Evolutionary conservation across 2,888 invertebrate genomes (phyloP).

Genomic region (Empis livida): DNA sequence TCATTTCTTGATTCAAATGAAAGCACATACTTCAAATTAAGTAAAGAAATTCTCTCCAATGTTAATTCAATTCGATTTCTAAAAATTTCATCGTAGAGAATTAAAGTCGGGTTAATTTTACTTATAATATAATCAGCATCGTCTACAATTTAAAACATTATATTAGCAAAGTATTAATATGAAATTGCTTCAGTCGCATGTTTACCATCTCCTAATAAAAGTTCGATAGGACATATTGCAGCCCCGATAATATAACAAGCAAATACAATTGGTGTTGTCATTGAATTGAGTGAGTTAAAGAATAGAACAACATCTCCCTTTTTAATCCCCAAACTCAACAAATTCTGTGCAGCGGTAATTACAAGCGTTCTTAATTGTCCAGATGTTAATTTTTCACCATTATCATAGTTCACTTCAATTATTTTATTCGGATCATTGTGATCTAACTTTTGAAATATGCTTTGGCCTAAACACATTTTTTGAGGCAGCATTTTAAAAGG

Average conservation of each 20-base stretch:
- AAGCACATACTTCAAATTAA: constrained; percentile 1
- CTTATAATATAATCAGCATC: background rate
- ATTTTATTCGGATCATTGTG: background rate
- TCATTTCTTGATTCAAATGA: constrained; percentile 1
- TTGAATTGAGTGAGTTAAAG: background rate
- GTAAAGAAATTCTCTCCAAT: background rate
- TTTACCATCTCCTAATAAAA: constrained; percentile 2
- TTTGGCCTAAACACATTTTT: constrained; percentile 1
- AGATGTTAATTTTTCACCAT: background rate
- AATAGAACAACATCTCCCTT: constrained; percentile 2
- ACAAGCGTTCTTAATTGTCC: background rate
- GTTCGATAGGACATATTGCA: constrained; percentile 1
- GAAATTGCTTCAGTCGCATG: too few species aligned
- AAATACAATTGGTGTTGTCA: constrained; percentile 1
- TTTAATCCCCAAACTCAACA: background rate
- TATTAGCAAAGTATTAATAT: background rate
- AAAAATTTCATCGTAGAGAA: background rate
- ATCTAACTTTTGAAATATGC: background rate
- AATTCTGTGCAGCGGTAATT: background rate
- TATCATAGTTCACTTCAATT: constrained; percentile 2
- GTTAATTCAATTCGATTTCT: background rate
- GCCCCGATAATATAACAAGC: constrained; percentile 3
- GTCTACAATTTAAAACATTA: background rate
- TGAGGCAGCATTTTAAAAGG: background rate
- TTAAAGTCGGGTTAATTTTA: background rate